These are phyloP conservation scores for Dolichomitus sp. DNA, from an alignment of 2,888 invertebrate species.

Conservation along the genomic window DNA sequence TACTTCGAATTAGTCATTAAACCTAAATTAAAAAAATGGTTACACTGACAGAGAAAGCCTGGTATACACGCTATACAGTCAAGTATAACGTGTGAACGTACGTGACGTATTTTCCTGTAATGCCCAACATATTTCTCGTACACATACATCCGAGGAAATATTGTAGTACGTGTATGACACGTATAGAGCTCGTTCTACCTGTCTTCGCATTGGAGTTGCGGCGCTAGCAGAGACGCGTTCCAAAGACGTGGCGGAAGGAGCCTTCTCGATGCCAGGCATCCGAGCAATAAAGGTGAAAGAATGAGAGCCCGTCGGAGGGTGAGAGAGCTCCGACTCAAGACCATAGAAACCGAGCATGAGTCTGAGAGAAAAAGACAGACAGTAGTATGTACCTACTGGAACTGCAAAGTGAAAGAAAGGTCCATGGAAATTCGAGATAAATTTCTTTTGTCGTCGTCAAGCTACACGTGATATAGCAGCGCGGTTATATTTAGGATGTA, in stretches of 20 bases:
- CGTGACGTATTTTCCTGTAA: constrained; percentile 5
- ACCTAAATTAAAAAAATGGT: no score
- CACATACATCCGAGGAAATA: constrained; percentile 24
- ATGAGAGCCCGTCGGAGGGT: constrained; percentile 60
- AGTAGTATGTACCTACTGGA: background rate
- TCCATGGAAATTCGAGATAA: constrained; percentile 74
- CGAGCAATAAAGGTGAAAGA: constrained; percentile 69
- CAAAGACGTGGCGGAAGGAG: constrained; percentile 58
- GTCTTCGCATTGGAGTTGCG: constrained; percentile 42
- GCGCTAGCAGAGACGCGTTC: constrained; percentile 49
- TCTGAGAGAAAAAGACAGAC: constrained; percentile 30
- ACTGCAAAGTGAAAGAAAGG: constrained; percentile 49
- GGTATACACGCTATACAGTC: background rate
- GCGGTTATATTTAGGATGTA: constrained; percentile 65
- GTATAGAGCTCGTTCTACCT: constrained; percentile 24
- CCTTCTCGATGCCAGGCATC: constrained; percentile 67
- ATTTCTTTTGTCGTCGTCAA: constrained; percentile 61
- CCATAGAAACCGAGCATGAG: constrained; percentile 26
- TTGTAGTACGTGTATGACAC: background rate
- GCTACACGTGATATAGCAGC: background rate
- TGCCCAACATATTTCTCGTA: constrained; percentile 9
- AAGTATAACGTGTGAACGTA: constrained; percentile 6
- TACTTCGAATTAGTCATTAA: no score
- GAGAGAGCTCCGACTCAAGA: constrained; percentile 52
- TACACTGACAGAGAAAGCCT: no score